Evolutionary conservation across 1,140 invertebrate genomes (phyloP).

Genomic region (Dolichoris vasculosae): DNA sequence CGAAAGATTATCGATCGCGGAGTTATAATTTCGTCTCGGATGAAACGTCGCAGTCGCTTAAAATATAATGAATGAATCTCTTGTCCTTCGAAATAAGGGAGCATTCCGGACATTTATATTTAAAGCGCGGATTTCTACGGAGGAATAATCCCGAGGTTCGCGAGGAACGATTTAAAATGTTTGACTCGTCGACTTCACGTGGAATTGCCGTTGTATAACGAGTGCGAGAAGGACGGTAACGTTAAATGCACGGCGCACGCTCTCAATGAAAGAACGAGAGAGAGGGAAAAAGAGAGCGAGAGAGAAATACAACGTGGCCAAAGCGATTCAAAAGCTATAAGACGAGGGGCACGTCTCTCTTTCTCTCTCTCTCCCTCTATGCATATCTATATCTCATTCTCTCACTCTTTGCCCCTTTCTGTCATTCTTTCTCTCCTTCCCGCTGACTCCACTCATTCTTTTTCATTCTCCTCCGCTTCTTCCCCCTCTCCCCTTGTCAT

Average conservation of each 20-base stretch:
- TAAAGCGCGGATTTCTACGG: neutral
- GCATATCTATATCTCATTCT: too few species aligned
- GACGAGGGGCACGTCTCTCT: slow-evolving; percentile 10
- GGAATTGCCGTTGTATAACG: slow-evolving; percentile 5
- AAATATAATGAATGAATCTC: neutral
- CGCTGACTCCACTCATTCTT: slow-evolving; percentile 6
- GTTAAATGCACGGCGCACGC: neutral
- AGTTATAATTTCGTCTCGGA: neutral
- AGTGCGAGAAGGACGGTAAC: neutral
- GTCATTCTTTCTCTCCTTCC: neutral
- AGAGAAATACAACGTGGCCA: neutral
- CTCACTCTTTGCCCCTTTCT: slow-evolving; percentile 2
- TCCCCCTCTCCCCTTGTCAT: neutral
- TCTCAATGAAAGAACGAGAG: neutral
- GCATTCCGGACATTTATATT: too few species aligned
- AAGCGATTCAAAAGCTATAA: slow-evolving; percentile 29
- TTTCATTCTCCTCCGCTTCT: neutral
- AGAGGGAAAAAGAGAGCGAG: slow-evolving; percentile 12
- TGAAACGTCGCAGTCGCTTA: neutral
- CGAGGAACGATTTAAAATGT: neutral
- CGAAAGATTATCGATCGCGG: neutral
- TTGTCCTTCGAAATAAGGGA: too few species aligned
- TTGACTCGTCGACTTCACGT: neutral
- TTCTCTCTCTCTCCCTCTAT: neutral
- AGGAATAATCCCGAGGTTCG: neutral